phyloP scores from a whole-genome alignment of 2,113 vertebrate genomes.

The Alaudala cheleensis region DNA sequence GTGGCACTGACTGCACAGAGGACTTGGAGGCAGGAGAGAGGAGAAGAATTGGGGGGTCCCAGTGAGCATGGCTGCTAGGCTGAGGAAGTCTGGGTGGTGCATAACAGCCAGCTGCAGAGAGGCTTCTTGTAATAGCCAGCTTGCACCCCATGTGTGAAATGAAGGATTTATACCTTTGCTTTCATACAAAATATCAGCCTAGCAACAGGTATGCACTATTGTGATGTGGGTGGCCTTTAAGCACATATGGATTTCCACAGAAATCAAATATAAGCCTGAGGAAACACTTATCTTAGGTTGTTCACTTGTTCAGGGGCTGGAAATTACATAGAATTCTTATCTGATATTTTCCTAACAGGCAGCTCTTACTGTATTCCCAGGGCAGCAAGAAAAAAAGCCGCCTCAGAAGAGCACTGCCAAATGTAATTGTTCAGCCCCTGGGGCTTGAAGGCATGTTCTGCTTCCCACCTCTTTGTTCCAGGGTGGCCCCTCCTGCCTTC shows the following conservation, averaged over 20 bases:
- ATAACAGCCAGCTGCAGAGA: background rate
- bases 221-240: constrained; percentile 71
- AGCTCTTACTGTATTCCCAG: constrained; percentile 56
- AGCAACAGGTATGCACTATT: constrained; percentile 11
- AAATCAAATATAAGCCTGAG: constrained; percentile 71
- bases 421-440: constrained; percentile 46
- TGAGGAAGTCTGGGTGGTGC: background rate
- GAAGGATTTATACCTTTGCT: constrained; percentile 30
- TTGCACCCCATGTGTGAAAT: background rate
- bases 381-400: constrained; percentile 43
- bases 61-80: background rate
- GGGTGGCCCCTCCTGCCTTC: constrained; percentile 67
- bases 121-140: background rate
- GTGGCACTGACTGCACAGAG: background rate
- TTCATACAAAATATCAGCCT: constrained; percentile 37
- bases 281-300: constrained; percentile 66
- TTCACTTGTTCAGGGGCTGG: constrained; percentile 70
- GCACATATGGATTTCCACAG: constrained; percentile 47
- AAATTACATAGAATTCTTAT: constrained; percentile 74
- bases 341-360: constrained; percentile 70
- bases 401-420: constrained; percentile 45
- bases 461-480: constrained; percentile 70
- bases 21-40: background rate
- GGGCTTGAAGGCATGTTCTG: constrained; percentile 54
- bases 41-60: background rate